Base-by-base conservation (phyloP, 2,113 vertebrate species). In the Dolichallabes microphthalmus region DNA sequence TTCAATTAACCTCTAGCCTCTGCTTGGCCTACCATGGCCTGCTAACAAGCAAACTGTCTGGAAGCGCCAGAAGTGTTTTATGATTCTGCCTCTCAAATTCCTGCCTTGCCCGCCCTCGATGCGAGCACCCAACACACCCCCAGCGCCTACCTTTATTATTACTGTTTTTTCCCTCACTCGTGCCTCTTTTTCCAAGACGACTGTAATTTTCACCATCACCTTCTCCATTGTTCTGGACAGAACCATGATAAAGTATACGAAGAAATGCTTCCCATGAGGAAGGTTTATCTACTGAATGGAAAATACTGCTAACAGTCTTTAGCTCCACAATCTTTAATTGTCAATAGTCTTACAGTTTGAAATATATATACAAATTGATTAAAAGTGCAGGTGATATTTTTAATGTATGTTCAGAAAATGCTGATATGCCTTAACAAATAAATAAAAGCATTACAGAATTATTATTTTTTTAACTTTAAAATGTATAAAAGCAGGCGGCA, bases 21-120 rank as follows among this genome's bases (percentile, higher is more conserved):
- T 86, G 89, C 92, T 89, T 93, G 92, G 90, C 93, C 93, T 93
- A 89, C 91, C 88, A 92, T 93, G 94, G 92, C 92, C 92, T 91
- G 92, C 94, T 95, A 95, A 95, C 95, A 95, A 95, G 95, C 93
- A 93, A 92, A 93, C 93, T 95, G 94, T 95, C 94, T 94, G 93
- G 93, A 94, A 91, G 93, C 92, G 92, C 91, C 91, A 94, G 92
- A 92, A 91, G 92, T 93, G 90, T 92, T 95, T 94, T 94, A 93
- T 94, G 91, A 93, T 93, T 92, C 90, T 84, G 66, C 80, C 86
- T 86, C 90, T 81, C 82, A 82, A 83, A 82, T 91, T 87, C 86
- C 77, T 84, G 78, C 80, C 58, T 80, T 82, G n/a, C 52, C 78
- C 78, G 83, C 50, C 75, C 81, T 78, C 80, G 80, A 77, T 86